Percentiles rank a stretch among this genome's conserved stretches.
Evolutionary conservation across 1,140 invertebrate genomes (phyloP).

Genomic region (Drosophila sp.): DNA sequence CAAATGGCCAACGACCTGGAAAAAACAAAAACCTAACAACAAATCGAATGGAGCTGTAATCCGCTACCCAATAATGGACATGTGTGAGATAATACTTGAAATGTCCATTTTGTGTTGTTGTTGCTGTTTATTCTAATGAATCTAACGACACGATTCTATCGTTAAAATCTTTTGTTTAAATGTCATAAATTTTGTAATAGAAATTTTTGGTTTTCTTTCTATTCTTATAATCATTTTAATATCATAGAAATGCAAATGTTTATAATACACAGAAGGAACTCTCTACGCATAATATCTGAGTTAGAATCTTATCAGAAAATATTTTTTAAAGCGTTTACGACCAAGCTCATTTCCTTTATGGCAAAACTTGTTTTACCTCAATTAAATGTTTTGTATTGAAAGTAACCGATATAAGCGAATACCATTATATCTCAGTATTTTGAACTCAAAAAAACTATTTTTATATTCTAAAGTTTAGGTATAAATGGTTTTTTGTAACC

Average conservation of each 20-base stretch:
- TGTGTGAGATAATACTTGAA: slow-evolving; percentile 20
- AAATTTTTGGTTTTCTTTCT: not conserved
- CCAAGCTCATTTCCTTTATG: not conserved
- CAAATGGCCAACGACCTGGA: slow-evolving; percentile 48
- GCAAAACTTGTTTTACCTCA: not conserved
- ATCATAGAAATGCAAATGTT: slow-evolving; percentile 9
- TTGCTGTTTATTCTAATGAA: slow-evolving; percentile 24
- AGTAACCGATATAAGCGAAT: too few species aligned
- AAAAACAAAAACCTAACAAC: slow-evolving; percentile 22
- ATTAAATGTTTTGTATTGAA: too few species aligned
- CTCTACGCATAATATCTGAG: too few species aligned
- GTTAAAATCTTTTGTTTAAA: slow-evolving; percentile 17
- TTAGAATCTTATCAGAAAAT: not conserved
- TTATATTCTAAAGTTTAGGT: too few species aligned
- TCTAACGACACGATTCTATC: slow-evolving; percentile 16
- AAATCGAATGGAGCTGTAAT: slow-evolving; percentile 25
- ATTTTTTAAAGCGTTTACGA: not conserved
- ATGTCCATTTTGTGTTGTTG: slow-evolving; percentile 9
- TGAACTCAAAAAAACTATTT: too few species aligned
- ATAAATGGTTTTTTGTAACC: too few species aligned
- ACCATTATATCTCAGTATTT: too few species aligned
- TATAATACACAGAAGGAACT: not conserved
- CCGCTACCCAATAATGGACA: slow-evolving; percentile 38
- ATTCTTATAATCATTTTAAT: not conserved
- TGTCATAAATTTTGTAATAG: slow-evolving; percentile 14